Base-by-base conservation (phyloP, 2,888 invertebrate genomes). In the Lithosia quadra region DNA sequence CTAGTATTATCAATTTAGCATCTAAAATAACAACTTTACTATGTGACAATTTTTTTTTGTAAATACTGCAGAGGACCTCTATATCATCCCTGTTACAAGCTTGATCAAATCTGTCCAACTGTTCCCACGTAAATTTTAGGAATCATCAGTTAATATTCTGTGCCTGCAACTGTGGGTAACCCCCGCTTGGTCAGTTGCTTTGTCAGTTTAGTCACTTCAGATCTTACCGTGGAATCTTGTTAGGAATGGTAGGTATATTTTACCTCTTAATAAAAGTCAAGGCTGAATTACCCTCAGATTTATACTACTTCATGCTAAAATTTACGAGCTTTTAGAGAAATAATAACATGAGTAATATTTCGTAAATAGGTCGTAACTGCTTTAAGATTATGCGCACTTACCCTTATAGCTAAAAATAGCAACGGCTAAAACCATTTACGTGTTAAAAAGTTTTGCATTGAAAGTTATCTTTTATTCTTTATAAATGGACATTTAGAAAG, bases 361-460 rank as follows among this genome's bases (percentile, higher is more conserved):
- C 53, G n/a, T 53, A 66, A 66, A 65, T 34, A 60, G 24, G 53
- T 34, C 56, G 18, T 61, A 39, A 67, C 61, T 21, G 55, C 56
- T 61, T 39, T 28, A 61, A 56, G 22, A 59, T 65, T 49, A 60
- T 49, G 18, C 34, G 34, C 60, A 66, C 36, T 61, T 61, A 53
- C 43, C 34, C 53, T 61, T 15, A 36, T 34, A 28, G 43, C 66
- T 61, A 18, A 56, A 67, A 61, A 56, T 28, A 67, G n/a, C 22
- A 62, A n/a, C 4, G 24, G n/a, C 59, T 63, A 68, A 63, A 39
- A 63, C 49, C 53, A 24, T 63, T 68, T 60, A 33, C 34, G 21
- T 68, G 60, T 65, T 58, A 43, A 59, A 59, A 53, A 53, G 7
- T 53, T 58, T 28, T 28, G 7, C 36, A 34, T 43, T 24, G n/a